phyloP scores from a whole-genome alignment of 1,140 invertebrate genomes.

The Scaptomyza graminum region DNA sequence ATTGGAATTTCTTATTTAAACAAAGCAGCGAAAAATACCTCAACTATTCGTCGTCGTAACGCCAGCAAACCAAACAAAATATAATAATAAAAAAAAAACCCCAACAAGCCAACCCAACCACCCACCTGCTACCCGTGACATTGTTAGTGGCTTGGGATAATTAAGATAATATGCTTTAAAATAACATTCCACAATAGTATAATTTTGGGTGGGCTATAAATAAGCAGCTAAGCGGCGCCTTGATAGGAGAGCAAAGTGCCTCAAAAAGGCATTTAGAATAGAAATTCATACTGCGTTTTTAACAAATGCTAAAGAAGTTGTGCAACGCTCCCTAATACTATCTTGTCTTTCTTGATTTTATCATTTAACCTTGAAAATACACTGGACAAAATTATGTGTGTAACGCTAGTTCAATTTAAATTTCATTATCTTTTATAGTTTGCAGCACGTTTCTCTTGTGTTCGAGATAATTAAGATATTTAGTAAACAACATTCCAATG shows the following conservation, averaged over 20 bases:
- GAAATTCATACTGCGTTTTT: not conserved
- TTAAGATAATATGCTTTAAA: constrained; percentile 37
- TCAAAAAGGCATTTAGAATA: not conserved
- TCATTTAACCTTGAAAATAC: too few relatives aligned
- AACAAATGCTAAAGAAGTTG: not conserved
- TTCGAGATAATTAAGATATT: constrained; percentile 5
- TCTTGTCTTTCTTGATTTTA: too few relatives aligned
- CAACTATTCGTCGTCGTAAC: constrained; percentile 26
- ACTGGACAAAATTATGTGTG: not conserved
- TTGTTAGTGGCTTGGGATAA: constrained; percentile 36
- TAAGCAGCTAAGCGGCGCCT: constrained; percentile 22
- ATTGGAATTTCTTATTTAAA: constrained; percentile 40
- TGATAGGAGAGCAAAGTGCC: not conserved
- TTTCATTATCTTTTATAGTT: too few relatives aligned
- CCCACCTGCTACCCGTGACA: constrained; percentile 14
- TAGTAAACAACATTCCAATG: constrained; percentile 10
- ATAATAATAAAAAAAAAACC: constrained; percentile 1
- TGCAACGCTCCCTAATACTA: not conserved
- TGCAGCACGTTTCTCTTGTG: not conserved
- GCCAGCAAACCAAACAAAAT: constrained; percentile 14
- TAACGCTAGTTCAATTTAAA: not conserved
- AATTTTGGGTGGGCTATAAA: constrained; percentile 22
- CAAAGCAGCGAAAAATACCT: constrained; percentile 14
- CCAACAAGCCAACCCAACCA: not conserved
- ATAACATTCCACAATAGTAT: constrained; percentile 42